Conservation (phyloP, 2,888 invertebrate genomes). For the Lasioglossum lativentre region DNA sequence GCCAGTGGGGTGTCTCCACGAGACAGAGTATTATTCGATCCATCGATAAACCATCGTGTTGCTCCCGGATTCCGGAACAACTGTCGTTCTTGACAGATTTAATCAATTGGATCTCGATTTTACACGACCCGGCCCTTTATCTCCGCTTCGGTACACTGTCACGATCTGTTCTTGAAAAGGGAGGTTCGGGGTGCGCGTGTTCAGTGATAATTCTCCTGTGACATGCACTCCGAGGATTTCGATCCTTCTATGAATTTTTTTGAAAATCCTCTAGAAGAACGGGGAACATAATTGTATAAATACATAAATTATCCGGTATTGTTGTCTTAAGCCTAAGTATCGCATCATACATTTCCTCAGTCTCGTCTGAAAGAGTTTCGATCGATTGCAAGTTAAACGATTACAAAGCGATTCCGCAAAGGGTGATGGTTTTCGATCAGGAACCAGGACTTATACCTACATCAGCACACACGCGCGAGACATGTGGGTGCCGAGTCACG, state of each 20-base stretch:
- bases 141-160: neutral
- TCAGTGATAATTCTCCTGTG: neutral
- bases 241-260: neutral
- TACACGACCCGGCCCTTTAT: neutral
- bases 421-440: constrained; percentile 18
- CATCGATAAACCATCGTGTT: constrained; percentile 62
- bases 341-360: neutral
- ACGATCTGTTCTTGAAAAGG: neutral
- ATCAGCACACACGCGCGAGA: neutral
- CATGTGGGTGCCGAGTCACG: constrained; percentile 71
- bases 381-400: constrained; percentile 12
- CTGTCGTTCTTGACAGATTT: constrained; percentile 36
- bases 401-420: constrained; percentile 31
- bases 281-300: neutral
- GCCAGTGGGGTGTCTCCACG: constrained; percentile 63
- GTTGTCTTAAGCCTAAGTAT: too few relatives aligned
- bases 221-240: neutral
- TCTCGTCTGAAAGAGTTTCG: neutral
- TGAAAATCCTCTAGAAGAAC: too few relatives aligned
- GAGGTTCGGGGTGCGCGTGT: neutral
- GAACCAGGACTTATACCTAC: constrained; percentile 20
- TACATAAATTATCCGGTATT: neutral
- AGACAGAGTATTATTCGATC: constrained; percentile 55
- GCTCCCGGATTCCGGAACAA: constrained; percentile 49
- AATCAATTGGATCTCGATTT: neutral